A percentile compares a stretch with the other conserved stretches of the same genome.
Evolutionary conservation across 2,113 vertebrate genomes (phyloP).

Genomic region (Platichthys flesus): DNA sequence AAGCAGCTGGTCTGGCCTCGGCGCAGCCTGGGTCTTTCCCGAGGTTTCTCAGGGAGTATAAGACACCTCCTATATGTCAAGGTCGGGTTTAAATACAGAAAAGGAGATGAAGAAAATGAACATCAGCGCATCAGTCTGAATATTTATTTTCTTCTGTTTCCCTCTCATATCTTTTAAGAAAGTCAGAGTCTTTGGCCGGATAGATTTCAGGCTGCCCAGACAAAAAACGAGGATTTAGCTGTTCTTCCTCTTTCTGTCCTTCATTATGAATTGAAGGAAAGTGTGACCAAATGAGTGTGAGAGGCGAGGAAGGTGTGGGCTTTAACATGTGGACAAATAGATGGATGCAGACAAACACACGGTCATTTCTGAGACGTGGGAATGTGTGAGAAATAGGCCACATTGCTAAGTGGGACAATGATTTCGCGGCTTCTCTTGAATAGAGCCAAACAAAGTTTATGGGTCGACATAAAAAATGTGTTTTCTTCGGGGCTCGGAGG

Average conservation of each 20-base stretch:
- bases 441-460: slow-evolving; percentile 76
- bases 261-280: slow-evolving; percentile 14
- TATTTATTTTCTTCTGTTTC: too few species aligned
- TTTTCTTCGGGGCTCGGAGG: slow-evolving; percentile 77
- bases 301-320: slow-evolving; percentile 37
- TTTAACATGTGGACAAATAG: slow-evolving; percentile 55
- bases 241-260: too few species aligned
- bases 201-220: too few species aligned
- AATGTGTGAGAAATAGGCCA: slow-evolving; percentile 73
- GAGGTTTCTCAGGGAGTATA: slow-evolving; percentile 39
- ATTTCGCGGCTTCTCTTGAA: slow-evolving; percentile 59
- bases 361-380: slow-evolving; percentile 70
- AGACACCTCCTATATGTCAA: not conserved
- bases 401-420: slow-evolving; percentile 71
- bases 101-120: not conserved
- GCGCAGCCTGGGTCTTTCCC: slow-evolving; percentile 72
- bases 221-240: too few species aligned
- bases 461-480: slow-evolving; percentile 82
- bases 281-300: slow-evolving; percentile 65
- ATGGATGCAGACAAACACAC: slow-evolving; percentile 51
- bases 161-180: not conserved
- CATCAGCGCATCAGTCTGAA: too few species aligned
- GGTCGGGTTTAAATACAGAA: not conserved
- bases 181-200: not conserved
- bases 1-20: slow-evolving; percentile 87